Percentiles rank a stretch among this genome's conserved stretches.
These are phyloP conservation scores for Neopelma chrysocephalum DNA, from an alignment of 2,797 vertebrate species.

Conservation along the genomic window DNA sequence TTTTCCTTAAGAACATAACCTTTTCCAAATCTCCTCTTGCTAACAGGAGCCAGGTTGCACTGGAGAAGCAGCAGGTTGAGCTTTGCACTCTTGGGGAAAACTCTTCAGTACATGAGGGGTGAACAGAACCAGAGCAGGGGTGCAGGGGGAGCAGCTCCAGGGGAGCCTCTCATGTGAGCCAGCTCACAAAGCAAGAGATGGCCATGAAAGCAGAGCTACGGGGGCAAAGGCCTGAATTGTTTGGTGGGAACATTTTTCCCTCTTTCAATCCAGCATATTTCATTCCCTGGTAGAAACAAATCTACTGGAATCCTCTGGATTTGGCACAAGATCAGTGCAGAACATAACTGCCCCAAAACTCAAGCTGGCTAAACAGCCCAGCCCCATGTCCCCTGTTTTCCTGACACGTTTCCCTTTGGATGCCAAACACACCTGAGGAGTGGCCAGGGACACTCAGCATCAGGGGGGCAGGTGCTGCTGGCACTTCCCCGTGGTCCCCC, in stretches of 20 bases:
- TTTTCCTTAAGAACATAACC: not conserved
- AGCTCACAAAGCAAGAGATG: fast-evolving
- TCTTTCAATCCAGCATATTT: not conserved
- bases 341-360: not conserved
- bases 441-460: not conserved
- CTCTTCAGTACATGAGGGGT: not conserved
- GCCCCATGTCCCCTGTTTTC: not conserved
- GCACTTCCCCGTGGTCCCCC: not conserved
- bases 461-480: not conserved
- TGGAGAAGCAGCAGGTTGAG: not conserved
- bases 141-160: not conserved
- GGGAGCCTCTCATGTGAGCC: not conserved
- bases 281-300: not conserved
- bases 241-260: not conserved
- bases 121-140: not conserved
- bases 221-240: not conserved
- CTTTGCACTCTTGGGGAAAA: not conserved
- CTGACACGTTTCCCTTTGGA: not conserved
- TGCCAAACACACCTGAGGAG: not conserved
- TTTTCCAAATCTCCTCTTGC: not conserved
- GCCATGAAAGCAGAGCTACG: not conserved
- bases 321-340: not conserved
- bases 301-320: not conserved
- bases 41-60: not conserved
- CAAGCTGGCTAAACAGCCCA: not conserved